Evolutionary conservation across 2,888 invertebrate genomes (phyloP), one percentile per base, ranked within the genome.

Genomic region (Drosophila setosimentum): DNA sequence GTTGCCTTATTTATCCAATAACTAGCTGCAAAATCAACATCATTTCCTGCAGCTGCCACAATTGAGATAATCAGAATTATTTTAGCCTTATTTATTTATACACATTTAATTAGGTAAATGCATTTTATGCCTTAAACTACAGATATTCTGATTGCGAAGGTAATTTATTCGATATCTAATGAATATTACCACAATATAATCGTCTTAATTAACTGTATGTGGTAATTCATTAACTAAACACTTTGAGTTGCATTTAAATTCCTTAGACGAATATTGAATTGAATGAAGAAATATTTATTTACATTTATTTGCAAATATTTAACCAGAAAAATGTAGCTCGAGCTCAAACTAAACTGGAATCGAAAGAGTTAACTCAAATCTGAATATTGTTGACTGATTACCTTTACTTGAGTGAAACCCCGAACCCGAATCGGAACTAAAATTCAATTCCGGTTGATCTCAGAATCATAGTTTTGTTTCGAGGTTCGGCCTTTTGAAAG

Each of bases 61-160:
- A 76, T 68, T 60, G 54, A 66, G 60, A 65, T 63, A 21, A 83
- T 71, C 66, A 79, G 68, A 64, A 79, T 73, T 66, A 49, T 57
- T 51, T 13, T 37, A 33, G 54, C 49, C 33, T 70, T 72, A 66
- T 76, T 79, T 74, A 79, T 53, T 53, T 64, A 69, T 63, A 57
- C 65, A 53, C 16, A 67, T 58, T 24, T 24, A 8, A 16, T 24
- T 16, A 63, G 13, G 6, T 33, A 7, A 48, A 40, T 58, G 24
- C 30, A 42, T 59, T 55, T 45, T 7, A 30, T 40, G 50, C n/a
- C 2, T 6, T 4, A 3, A 13, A n/a, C 18, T 16, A 0, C 6
- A 24, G 27, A n/a, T 32, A 27, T 27, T n/a, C 6, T n/a, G 24
- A 24, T 3, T 27, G 21, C 10, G 21, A 16, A 32, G 7, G 27